Conservation (phyloP, 2,113 vertebrate genomes). For the Pipa parva region DNA sequence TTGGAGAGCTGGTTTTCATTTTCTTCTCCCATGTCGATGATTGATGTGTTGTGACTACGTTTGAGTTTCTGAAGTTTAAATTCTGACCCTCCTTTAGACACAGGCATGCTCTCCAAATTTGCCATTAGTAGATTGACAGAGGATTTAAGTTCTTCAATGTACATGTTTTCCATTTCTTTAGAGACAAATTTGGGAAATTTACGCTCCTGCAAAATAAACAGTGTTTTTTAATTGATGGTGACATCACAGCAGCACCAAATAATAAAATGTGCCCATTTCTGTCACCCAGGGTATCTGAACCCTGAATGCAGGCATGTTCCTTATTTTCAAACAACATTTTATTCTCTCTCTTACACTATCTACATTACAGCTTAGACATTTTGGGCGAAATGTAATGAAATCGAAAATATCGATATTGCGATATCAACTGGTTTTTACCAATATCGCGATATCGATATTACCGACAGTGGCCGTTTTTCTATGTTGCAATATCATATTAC, state of each 20-base stretch:
- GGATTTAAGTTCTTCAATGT: slow-evolving; percentile 91
- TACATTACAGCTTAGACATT: no score
- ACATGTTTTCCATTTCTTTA: slow-evolving; percentile 97
- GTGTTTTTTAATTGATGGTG: background rate
- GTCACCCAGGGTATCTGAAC: no score
- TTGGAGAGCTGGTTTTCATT: slow-evolving; percentile 97
- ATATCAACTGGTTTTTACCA: no score
- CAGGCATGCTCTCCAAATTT: slow-evolving; percentile 97
- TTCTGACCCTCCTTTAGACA: slow-evolving; percentile 91
- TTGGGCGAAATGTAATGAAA: no score
- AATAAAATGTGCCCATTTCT: no score
- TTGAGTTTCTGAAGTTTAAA: slow-evolving; percentile 98
- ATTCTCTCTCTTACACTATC: no score
- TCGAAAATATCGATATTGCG: no score
- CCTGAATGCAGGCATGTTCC: no score
- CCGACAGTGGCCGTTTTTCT: no score
- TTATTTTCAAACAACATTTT: no score
- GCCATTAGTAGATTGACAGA: slow-evolving; percentile 98
- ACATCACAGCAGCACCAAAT: background rate
- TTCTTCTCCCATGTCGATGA: slow-evolving; percentile 98
- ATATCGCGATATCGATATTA: no score
- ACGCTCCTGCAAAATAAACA: slow-evolving; percentile 69
- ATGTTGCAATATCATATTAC: no score
- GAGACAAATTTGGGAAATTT: slow-evolving; percentile 91
- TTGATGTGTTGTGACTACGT: slow-evolving; percentile 92